Evolutionary conservation across 2,113 vertebrate genomes (phyloP).

Genomic region (Perca fluviatilis): DNA sequence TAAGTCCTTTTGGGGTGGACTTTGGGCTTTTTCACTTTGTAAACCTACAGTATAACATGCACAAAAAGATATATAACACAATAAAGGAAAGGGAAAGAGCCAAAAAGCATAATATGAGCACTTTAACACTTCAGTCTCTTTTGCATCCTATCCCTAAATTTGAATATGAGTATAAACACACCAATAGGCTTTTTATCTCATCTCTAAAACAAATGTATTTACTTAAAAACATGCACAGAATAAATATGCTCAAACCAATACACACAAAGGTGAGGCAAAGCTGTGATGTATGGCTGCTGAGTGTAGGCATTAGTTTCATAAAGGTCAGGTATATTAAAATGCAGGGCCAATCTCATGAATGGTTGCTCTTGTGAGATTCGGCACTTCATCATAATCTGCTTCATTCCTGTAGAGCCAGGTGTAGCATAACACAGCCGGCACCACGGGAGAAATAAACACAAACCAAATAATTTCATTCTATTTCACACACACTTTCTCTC

Average conservation of each 20-base stretch:
- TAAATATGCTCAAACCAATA: background rate
- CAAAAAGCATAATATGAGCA: too few relatives aligned
- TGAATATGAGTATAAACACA: background rate
- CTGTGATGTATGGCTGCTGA: constrained; percentile 32
- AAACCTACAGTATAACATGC: too few relatives aligned
- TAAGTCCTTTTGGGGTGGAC: too few relatives aligned
- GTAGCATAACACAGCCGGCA: background rate
- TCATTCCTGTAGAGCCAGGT: background rate
- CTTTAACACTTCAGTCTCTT: background rate
- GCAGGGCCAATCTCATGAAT: constrained; percentile 45
- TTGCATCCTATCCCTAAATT: background rate
- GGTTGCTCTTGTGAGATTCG: constrained; percentile 34
- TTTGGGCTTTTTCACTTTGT: too few relatives aligned
- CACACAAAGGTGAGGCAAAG: background rate
- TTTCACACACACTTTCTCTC: background rate
- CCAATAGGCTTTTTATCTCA: background rate
- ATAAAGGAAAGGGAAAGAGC: too few relatives aligned
- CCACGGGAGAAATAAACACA: constrained; percentile 7
- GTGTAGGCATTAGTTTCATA: constrained; percentile 29
- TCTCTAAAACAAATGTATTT: background rate
- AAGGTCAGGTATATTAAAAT: constrained; percentile 58
- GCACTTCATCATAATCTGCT: constrained; percentile 45
- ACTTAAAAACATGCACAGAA: background rate
- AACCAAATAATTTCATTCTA: background rate
- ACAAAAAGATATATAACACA: too few relatives aligned